phyloP scores from a whole-genome alignment of 2,113 vertebrate species.

The Tragulus kanchil region DNA sequence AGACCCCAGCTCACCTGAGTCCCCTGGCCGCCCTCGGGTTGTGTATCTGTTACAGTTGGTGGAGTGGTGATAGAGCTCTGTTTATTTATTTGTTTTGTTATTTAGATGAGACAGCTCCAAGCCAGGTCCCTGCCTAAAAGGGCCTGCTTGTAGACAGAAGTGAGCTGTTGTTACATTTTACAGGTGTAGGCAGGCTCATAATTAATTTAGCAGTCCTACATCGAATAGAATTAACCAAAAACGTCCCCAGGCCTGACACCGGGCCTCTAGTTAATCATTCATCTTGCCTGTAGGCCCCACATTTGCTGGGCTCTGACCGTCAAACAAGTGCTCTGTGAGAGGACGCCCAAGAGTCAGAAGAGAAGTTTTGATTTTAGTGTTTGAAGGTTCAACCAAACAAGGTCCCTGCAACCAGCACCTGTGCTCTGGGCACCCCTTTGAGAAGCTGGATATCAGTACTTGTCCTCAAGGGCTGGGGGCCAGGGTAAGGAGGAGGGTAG shows the following conservation, averaged over 20 bases:
- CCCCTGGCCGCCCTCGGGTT: background rate
- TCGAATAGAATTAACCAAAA: background rate
- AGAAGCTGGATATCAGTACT: background rate
- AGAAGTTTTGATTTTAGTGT: background rate
- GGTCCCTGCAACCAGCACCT: background rate
- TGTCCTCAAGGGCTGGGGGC: too few relatives aligned
- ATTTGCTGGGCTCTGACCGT: background rate
- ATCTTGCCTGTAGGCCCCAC: background rate
- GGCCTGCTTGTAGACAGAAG: background rate
- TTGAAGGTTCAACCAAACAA: background rate
- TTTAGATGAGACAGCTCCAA: background rate
- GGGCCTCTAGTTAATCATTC: constrained; percentile 14
- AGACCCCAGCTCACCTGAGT: background rate
- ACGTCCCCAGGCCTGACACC: background rate
- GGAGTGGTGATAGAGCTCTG: background rate
- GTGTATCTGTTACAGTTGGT: background rate
- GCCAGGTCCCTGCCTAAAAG: background rate
- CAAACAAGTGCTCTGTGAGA: background rate
- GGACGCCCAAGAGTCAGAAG: background rate
- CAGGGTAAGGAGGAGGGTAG: background rate
- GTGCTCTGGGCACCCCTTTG: background rate
- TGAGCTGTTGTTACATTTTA: background rate
- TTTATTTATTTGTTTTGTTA: background rate
- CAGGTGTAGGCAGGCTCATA: constrained; percentile 2
- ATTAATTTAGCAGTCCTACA: background rate